Evolutionary conservation across 2,797 vertebrate genomes (phyloP).

Genomic region (Rhabdomys pumilio): DNA sequence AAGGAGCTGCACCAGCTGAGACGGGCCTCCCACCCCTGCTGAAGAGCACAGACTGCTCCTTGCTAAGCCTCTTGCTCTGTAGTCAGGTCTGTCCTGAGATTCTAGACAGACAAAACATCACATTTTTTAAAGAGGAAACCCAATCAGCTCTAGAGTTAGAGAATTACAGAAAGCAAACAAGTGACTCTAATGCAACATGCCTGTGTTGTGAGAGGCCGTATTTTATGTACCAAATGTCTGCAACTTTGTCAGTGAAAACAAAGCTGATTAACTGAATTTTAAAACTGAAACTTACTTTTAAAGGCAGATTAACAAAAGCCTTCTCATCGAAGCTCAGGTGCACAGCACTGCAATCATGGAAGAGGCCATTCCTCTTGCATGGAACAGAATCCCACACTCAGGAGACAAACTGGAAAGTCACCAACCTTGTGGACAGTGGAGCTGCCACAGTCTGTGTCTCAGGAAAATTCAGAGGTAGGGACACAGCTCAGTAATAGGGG

Average conservation of each 20-base stretch:
- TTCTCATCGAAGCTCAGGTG: not conserved
- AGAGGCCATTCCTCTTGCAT: not conserved
- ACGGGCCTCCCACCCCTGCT: not conserved
- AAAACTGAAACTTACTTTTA: not conserved
- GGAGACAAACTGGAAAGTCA: not conserved
- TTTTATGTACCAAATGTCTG: not conserved
- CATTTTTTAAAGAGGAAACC: slow-evolving; percentile 51
- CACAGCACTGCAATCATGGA: not conserved
- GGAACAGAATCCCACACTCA: not conserved
- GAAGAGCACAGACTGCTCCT: not conserved
- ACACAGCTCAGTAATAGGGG: not conserved
- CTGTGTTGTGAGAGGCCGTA: not conserved
- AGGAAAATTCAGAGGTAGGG: not conserved
- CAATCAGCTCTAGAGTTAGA: slow-evolving; percentile 8
- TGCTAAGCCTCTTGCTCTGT: not conserved
- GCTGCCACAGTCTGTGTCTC: not conserved
- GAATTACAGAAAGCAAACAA: not conserved
- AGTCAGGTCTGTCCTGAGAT: not conserved
- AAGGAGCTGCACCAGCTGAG: not conserved
- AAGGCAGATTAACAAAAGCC: slow-evolving; percentile 24
- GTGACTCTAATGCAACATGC: not conserved
- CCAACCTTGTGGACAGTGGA: not conserved
- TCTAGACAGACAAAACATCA: not conserved
- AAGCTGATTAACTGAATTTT: not conserved
- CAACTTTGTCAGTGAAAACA: not conserved